Evolutionary conservation across 2,888 invertebrate genomes (phyloP).

Genomic region (Hypsopygia costalis): DNA sequence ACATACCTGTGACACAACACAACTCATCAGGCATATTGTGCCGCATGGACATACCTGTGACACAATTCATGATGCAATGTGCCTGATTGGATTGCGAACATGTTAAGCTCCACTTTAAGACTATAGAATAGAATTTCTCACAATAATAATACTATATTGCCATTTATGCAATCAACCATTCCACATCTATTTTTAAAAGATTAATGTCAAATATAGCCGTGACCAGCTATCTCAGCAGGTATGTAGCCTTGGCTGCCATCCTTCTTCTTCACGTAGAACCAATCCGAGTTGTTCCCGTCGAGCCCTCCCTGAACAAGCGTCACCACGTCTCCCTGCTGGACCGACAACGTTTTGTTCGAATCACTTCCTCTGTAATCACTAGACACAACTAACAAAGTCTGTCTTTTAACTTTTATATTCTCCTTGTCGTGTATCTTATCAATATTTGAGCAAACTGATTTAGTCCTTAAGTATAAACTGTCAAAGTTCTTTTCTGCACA

Average conservation of each 20-base stretch:
- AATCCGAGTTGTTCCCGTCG: constrained; percentile 82
- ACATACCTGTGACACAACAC: too few relatives aligned
- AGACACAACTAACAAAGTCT: constrained; percentile 86
- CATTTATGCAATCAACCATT: too few relatives aligned
- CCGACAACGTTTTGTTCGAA: constrained; percentile 81
- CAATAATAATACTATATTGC: too few relatives aligned
- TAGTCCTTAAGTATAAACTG: constrained; percentile 82
- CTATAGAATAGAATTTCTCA: too few relatives aligned
- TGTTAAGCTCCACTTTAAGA: too few relatives aligned
- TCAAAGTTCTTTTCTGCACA: constrained; percentile 88
- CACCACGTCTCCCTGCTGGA: constrained; percentile 88
- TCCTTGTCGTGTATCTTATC: constrained; percentile 42
- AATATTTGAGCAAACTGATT: constrained; percentile 61
- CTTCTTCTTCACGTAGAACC: constrained; percentile 88
- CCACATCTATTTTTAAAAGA: too few relatives aligned
- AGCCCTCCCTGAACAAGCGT: constrained; percentile 78
- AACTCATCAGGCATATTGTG: too few relatives aligned
- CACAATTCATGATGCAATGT: too few relatives aligned
- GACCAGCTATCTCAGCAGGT: constrained; percentile 88
- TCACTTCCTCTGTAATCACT: constrained; percentile 82
- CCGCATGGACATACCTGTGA: too few relatives aligned
- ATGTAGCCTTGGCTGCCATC: constrained; percentile 88
- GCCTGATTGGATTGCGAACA: too few relatives aligned
- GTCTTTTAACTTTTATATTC: constrained; percentile 67
- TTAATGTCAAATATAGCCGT: constrained; percentile 83